Conservation (phyloP, 2,797 vertebrate species). For the Poeciliopsis infans region DNA sequence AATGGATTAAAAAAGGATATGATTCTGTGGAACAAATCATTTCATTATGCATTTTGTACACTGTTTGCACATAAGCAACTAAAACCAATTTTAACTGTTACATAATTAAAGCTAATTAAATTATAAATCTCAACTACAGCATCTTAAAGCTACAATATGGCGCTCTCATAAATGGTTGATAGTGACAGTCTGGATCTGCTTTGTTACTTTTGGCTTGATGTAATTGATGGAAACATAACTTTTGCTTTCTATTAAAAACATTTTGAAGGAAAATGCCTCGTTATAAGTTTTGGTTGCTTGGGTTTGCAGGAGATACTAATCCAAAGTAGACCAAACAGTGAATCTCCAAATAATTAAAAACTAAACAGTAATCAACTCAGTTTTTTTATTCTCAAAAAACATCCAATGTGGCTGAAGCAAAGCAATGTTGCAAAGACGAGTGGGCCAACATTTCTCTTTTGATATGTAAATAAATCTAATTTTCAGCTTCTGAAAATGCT, state of each 20-base stretch:
- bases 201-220: background rate
- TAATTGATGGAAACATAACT: background rate
- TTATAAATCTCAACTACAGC: background rate
- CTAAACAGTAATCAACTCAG: background rate
- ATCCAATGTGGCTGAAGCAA: background rate
- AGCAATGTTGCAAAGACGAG: background rate
- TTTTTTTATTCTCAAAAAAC: background rate
- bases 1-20: background rate
- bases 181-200: background rate
- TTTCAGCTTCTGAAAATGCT: background rate
- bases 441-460: background rate
- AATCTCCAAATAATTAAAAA: background rate
- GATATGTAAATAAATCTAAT: background rate
- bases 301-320: background rate
- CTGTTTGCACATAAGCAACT: background rate
- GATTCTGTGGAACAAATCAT: background rate
- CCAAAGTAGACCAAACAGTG: background rate
- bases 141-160: no score
- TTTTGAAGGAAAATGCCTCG: background rate
- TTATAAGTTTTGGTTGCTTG: background rate
- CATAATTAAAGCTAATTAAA: constrained; percentile 1
- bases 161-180: no score
- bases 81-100: background rate
- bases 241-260: background rate
- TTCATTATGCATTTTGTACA: background rate